Percentiles rank a stretch among this genome's conserved stretches.
Evolutionary conservation across 2,797 vertebrate species (phyloP).

Genomic region (Darevskia mixta): DNA sequence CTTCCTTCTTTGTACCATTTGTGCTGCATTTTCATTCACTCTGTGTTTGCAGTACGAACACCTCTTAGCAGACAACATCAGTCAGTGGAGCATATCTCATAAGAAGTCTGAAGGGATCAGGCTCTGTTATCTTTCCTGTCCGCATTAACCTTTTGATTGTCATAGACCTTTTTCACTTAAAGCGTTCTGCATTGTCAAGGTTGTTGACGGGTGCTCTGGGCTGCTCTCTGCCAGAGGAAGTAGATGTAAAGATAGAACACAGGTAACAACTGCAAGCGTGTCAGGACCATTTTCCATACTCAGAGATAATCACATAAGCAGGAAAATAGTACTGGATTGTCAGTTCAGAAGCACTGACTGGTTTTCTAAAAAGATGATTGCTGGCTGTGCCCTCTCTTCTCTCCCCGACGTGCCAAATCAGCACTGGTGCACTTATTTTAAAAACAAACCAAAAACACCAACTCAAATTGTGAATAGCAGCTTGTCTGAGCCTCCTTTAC

Average conservation of each 20-base stretch:
- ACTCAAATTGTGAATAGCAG: background rate
- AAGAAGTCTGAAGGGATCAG: background rate
- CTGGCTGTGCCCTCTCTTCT: background rate
- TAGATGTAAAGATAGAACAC: background rate
- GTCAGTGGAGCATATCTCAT: background rate
- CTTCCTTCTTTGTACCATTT: background rate
- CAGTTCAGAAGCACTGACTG: background rate
- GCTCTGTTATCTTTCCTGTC: conserved; percentile 17
- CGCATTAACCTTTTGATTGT: conserved; percentile 22
- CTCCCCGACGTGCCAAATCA: background rate
- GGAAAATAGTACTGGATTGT: background rate
- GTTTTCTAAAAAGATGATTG: background rate
- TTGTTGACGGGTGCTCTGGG: background rate
- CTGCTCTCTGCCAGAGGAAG: background rate
- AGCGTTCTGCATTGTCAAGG: background rate
- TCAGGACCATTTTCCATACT: background rate
- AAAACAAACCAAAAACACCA: background rate
- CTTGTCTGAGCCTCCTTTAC: background rate
- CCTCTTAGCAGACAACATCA: conserved; percentile 18
- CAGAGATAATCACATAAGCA: background rate
- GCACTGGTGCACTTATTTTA: background rate
- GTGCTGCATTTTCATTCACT: background rate
- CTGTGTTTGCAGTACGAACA: background rate
- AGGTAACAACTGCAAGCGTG: background rate
- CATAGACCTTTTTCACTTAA: background rate